Conservation (phyloP, 2,888 invertebrate species). For the Taenaris catops region DNA sequence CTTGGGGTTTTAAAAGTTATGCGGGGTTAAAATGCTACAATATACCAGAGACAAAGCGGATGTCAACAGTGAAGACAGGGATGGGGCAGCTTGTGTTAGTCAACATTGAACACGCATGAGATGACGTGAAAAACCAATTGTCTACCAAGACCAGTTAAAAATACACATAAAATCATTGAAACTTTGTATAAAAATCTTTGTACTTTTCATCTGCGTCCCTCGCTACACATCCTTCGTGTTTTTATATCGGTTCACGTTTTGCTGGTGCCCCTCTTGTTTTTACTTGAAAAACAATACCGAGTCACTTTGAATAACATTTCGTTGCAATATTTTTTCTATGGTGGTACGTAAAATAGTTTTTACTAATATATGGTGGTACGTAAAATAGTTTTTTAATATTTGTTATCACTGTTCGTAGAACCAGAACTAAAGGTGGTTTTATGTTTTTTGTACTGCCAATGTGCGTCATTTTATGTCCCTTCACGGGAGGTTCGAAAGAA, state of each 20-base stretch:
- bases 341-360: no score
- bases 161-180: constrained; percentile 42
- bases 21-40: constrained; percentile 68
- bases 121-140: constrained; percentile 58
- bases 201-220: constrained; percentile 30
- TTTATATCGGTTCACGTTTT: constrained; percentile 54
- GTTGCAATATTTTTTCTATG: no score
- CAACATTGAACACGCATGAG: constrained; percentile 63
- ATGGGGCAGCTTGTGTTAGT: constrained; percentile 60
- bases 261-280: constrained; percentile 62
- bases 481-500: no score
- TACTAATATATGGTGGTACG: no score
- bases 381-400: no score
- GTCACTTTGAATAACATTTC: constrained; percentile 20
- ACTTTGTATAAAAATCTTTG: constrained; percentile 36
- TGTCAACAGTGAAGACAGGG: constrained; percentile 54
- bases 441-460: neutral
- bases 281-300: constrained; percentile 64
- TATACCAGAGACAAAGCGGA: constrained; percentile 65
- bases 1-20: constrained; percentile 54
- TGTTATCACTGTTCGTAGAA: constrained; percentile 12
- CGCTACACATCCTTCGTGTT: constrained; percentile 29
- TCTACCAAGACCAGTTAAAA: constrained; percentile 67
- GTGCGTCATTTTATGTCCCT: no score
- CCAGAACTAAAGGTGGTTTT: constrained; percentile 7